Conservation (phyloP, 2,888 invertebrate genomes). For the Limnephilus marmoratus region DNA sequence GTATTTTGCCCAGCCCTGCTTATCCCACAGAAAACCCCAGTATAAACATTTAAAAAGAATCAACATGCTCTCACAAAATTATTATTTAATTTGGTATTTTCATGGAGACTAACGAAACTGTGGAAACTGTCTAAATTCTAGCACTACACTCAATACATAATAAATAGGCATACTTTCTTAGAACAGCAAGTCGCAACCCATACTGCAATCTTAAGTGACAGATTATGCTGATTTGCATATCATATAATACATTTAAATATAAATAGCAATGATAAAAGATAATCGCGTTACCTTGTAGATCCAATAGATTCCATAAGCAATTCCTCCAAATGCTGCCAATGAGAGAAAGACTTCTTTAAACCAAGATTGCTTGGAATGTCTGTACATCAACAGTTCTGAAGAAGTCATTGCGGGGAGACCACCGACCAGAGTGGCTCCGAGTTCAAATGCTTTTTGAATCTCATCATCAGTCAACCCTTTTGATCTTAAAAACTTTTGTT, state of each 20-base stretch:
- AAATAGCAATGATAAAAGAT: neutral
- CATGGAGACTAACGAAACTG: too few relatives aligned
- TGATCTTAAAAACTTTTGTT: slow-evolving; percentile 86
- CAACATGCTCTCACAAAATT: too few relatives aligned
- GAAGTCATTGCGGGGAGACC: slow-evolving; percentile 73
- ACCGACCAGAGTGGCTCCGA: slow-evolving; percentile 74
- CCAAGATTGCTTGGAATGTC: slow-evolving; percentile 72
- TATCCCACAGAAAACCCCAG: too few relatives aligned
- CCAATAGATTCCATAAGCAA: slow-evolving; percentile 87
- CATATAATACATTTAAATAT: neutral
- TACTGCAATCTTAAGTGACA: neutral
- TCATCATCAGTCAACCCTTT: slow-evolving; percentile 88
- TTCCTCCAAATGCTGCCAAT: slow-evolving; percentile 85
- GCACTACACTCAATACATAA: neutral
- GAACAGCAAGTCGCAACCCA: neutral
- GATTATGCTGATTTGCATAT: neutral
- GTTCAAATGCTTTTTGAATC: slow-evolving; percentile 85
- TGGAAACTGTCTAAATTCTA: neutral
- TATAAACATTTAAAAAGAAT: too few relatives aligned
- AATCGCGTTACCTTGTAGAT: slow-evolving; percentile 84
- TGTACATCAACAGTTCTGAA: slow-evolving; percentile 73
- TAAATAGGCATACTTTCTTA: neutral
- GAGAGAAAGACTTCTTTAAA: slow-evolving; percentile 85
- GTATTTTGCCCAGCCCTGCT: too few relatives aligned
- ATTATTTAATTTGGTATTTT: too few relatives aligned